These are phyloP conservation scores for Epinephelus lanceolatus DNA, from an alignment of 2,113 vertebrate genomes.

Conservation along the genomic window DNA sequence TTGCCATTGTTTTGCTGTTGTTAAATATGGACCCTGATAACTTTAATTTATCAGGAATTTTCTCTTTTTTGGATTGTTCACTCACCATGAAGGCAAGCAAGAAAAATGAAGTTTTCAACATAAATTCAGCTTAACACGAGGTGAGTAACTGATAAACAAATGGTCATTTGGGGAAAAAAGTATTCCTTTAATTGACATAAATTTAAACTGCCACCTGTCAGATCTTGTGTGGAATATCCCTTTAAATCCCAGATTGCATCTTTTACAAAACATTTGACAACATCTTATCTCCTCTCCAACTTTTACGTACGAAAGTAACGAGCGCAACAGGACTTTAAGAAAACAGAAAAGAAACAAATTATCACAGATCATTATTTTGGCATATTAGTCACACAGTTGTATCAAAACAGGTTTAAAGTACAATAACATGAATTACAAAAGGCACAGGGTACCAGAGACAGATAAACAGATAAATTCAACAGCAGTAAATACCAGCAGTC, in stretches of 20 bases:
- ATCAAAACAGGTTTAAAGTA: conserved; percentile 83
- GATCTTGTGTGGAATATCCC: background rate
- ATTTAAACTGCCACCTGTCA: background rate
- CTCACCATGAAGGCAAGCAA: too few species aligned
- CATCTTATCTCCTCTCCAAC: background rate
- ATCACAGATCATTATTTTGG: conserved; percentile 73
- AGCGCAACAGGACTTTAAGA: conserved; percentile 71
- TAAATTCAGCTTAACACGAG: too few species aligned
- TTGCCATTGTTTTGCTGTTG: too few species aligned
- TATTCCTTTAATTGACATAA: background rate
- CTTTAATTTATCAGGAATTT: too few species aligned
- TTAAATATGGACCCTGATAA: too few species aligned
- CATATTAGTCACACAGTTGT: conserved; percentile 85
- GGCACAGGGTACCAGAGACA: conserved; percentile 90
- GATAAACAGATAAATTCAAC: conserved; percentile 7
- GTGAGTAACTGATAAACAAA: too few species aligned
- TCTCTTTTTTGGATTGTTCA: too few species aligned
- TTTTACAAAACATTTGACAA: conserved; percentile 18
- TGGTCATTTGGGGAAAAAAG: too few species aligned
- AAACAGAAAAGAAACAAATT: conserved; percentile 55
- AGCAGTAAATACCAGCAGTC: conserved; percentile 11
- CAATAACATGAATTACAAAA: conserved; percentile 89
- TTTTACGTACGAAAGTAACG: conserved; percentile 28
- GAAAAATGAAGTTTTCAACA: too few species aligned
- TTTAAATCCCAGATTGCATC: conserved; percentile 10